Percentiles rank a stretch among this genome's conserved stretches.
Evolutionary conservation across 2,888 invertebrate genomes (phyloP).

Genomic region (Phyto melanocephala): DNA sequence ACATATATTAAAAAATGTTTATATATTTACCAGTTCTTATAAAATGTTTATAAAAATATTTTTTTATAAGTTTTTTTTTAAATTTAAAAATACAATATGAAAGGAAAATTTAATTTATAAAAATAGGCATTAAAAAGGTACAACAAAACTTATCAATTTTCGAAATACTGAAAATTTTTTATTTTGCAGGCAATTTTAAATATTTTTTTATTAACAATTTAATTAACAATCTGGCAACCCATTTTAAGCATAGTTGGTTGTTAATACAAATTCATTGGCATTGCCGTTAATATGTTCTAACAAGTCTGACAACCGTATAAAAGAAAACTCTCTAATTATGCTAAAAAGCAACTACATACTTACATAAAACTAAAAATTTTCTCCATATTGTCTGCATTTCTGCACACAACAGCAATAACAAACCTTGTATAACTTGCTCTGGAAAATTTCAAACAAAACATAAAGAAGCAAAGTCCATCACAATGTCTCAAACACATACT

Average conservation of each 20-base stretch:
- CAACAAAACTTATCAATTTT: too few species aligned
- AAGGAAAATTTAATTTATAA: too few species aligned
- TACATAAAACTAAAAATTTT: slow-evolving; percentile 20
- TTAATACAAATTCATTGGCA: neutral
- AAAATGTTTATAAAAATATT: too few species aligned
- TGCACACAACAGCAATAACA: slow-evolving; percentile 48
- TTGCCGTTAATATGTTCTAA: slow-evolving; percentile 5
- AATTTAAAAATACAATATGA: too few species aligned
- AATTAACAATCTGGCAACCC: slow-evolving; percentile 19
- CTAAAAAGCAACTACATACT: neutral
- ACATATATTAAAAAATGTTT: too few species aligned
- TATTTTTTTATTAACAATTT: too few species aligned
- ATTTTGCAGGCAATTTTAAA: too few species aligned
- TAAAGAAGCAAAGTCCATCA: neutral
- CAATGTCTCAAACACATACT: too few species aligned
- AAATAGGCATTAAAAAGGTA: too few species aligned
- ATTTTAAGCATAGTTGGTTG: neutral
- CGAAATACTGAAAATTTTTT: too few species aligned
- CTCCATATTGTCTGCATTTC: slow-evolving; percentile 63
- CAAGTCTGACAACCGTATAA: neutral
- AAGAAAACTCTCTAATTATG: slow-evolving; percentile 47
- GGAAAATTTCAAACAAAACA: slow-evolving; percentile 1
- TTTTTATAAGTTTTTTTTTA: too few species aligned
- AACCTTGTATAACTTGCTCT: slow-evolving; percentile 11
- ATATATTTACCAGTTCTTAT: too few species aligned